Conservation (phyloP, 2,113 vertebrate species). For the Paramormyrops kingsleyae region DNA sequence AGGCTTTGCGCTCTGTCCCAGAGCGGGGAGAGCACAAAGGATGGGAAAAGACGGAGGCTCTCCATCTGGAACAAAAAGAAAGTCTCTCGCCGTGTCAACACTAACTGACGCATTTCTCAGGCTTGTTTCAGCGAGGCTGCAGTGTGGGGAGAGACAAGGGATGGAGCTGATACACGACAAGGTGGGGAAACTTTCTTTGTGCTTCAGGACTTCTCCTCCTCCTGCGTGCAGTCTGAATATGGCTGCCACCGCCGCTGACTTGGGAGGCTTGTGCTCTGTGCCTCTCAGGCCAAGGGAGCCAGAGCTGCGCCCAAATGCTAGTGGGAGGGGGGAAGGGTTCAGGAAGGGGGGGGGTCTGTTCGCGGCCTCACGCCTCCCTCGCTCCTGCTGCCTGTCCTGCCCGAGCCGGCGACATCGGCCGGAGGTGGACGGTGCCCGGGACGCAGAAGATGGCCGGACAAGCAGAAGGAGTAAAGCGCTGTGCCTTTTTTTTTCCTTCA, state of each 20-base stretch:
- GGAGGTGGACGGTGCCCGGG: not conserved
- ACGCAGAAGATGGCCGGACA: not conserved
- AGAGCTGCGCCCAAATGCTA: not conserved
- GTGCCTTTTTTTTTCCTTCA: conserved; percentile 15
- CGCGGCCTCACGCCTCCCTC: not conserved
- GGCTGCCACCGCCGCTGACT: conserved; percentile 30
- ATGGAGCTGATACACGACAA: conserved; percentile 55
- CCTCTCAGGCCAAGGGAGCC: not conserved
- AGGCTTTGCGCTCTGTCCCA: conserved; percentile 55
- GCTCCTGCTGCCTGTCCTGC: not conserved
- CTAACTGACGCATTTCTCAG: not conserved
- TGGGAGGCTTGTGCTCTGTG: not conserved
- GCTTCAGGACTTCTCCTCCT: conserved; percentile 20
- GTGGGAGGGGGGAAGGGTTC: not conserved
- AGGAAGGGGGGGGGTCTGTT: not conserved
- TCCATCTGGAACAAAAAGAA: not conserved
- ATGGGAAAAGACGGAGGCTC: conserved; percentile 30
- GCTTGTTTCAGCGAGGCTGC: conserved; percentile 12
- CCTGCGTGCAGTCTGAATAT: conserved; percentile 38
- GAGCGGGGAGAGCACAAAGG: conserved; percentile 52
- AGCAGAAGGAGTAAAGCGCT: not conserved
- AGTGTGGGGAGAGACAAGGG: conserved; percentile 32
- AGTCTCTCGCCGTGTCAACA: not conserved
- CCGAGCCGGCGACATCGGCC: not conserved
- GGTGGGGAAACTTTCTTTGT: conserved; percentile 67